Percentiles rank a stretch among this genome's conserved stretches.
Evolutionary conservation across 2,113 vertebrate species (phyloP).

Genomic region (Eleginops maclovinus): DNA sequence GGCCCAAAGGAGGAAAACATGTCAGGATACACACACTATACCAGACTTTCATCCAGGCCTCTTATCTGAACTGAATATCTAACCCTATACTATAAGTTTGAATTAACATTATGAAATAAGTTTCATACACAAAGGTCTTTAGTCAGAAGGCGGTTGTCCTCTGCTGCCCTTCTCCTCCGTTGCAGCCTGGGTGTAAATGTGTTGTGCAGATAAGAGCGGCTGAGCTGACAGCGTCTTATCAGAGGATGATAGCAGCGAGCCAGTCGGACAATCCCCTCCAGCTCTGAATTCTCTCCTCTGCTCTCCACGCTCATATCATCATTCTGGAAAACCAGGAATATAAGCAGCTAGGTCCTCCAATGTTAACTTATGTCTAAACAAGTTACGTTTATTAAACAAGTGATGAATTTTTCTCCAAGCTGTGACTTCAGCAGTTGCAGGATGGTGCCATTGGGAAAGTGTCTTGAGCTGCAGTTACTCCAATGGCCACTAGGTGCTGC

Average conservation of each 20-base stretch:
- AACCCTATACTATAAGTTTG: neutral
- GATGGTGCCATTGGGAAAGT: too few relatives aligned
- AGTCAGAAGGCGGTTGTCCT: conserved; percentile 11
- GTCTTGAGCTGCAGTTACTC: neutral
- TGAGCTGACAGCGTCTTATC: conserved; percentile 66
- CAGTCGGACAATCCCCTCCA: conserved; percentile 24
- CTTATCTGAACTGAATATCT: neutral
- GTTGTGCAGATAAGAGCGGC: conserved; percentile 54
- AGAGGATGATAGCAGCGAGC: conserved; percentile 45
- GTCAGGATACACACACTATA: neutral
- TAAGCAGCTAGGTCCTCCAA: neutral
- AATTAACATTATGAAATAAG: neutral
- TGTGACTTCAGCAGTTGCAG: neutral
- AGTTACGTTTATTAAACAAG: neutral
- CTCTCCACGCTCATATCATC: neutral
- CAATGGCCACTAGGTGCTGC: neutral
- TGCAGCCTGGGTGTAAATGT: conserved; percentile 60
- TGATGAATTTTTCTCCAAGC: neutral
- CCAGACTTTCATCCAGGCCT: too few relatives aligned
- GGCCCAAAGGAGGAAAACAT: neutral
- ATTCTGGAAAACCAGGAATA: neutral
- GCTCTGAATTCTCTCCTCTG: conserved; percentile 24
- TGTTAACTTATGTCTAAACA: neutral
- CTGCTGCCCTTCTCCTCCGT: conserved; percentile 23
- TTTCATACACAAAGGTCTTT: neutral